Conservation (phyloP, 2,888 invertebrate genomes). For the Tetranychus piercei region DNA sequence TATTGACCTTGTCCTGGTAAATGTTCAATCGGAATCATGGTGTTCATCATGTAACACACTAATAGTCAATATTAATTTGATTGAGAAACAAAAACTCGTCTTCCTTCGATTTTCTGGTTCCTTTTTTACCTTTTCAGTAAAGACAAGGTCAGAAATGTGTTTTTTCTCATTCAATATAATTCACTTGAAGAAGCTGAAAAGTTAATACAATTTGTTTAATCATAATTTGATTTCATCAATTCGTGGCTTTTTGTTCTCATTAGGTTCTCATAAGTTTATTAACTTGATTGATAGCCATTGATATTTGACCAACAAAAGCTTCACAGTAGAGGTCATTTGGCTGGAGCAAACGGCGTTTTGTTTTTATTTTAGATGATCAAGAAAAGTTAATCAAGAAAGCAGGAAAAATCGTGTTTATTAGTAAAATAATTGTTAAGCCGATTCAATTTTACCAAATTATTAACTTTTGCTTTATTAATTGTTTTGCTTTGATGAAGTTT, state of each 20-base stretch:
- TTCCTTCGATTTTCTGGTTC: background rate
- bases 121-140: background rate
- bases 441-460: too few species aligned
- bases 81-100: background rate
- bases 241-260: background rate
- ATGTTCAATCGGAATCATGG: background rate
- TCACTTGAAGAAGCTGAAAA: background rate
- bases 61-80: background rate
- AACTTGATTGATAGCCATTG: background rate
- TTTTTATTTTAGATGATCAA: background rate
- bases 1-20: background rate
- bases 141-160: background rate
- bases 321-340: background rate
- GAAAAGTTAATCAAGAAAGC: background rate
- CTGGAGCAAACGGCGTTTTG: background rate
- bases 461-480: too few species aligned
- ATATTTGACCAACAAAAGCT: background rate
- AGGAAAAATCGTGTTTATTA: too few species aligned
- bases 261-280: background rate
- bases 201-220: background rate
- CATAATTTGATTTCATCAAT: background rate
- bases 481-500: too few species aligned
- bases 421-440: too few species aligned
- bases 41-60: background rate
- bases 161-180: too few species aligned